Evolutionary conservation across 2,797 vertebrate species (phyloP).

Genomic region (Pipistrellus kuhlii): DNA sequence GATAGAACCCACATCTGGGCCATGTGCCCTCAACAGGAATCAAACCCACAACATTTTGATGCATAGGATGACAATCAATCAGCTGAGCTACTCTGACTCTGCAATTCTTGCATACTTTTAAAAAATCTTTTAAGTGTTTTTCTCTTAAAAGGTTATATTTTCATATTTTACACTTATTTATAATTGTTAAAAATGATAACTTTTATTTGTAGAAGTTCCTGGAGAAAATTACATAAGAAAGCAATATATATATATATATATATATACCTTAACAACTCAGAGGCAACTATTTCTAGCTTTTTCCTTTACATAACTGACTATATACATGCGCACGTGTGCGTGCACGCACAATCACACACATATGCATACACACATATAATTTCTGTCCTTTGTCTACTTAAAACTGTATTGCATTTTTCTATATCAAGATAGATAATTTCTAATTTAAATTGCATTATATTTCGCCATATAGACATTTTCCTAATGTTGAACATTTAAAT

Average conservation of each 20-base stretch:
- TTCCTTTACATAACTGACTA: neutral
- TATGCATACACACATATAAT: neutral
- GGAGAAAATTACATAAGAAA: neutral
- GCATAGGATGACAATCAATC: neutral
- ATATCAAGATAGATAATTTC: neutral
- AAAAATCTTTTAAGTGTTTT: neutral
- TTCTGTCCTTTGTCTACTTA: neutral
- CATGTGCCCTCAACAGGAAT: neutral
- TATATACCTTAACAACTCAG: neutral
- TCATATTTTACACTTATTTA: neutral
- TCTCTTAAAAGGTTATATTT: neutral
- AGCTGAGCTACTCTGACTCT: neutral
- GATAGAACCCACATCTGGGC: neutral
- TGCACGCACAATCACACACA: too few species aligned
- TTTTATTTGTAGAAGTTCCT: neutral
- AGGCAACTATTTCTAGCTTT: neutral
- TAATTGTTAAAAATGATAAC: neutral
- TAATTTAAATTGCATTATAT: slow-evolving; percentile 1
- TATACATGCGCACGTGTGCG: too few species aligned
- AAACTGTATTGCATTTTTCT: neutral
- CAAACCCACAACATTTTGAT: neutral
- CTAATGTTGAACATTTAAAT: neutral
- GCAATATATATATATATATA: too few species aligned
- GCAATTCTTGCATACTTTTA: neutral
- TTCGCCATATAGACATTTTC: neutral